These are phyloP conservation scores for Decapterus maruadsi DNA, from an alignment of 2,797 vertebrate species.

Conservation along the genomic window DNA sequence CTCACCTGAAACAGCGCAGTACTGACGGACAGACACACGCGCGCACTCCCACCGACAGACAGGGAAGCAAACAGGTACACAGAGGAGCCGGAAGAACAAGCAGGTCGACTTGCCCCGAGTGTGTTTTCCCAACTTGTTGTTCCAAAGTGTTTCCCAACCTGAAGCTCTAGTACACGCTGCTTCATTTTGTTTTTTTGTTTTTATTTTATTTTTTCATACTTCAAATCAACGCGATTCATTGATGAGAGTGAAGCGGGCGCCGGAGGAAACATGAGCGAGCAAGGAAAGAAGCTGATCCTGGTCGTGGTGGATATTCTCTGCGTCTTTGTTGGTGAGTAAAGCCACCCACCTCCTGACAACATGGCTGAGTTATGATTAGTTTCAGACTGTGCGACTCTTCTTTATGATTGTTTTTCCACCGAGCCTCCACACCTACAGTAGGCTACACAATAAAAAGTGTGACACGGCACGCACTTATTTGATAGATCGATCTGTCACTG, in stretches of 20 bases:
- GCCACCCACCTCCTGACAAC: slow-evolving; percentile 12
- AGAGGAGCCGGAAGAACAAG: slow-evolving; percentile 82
- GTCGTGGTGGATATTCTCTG: slow-evolving; percentile 92
- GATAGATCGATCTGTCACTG: background rate
- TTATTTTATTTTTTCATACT: background rate
- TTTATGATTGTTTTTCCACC: background rate
- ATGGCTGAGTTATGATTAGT: slow-evolving; percentile 43
- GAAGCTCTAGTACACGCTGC: background rate
- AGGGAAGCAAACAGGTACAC: slow-evolving; percentile 67
- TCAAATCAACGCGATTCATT: slow-evolving; percentile 9
- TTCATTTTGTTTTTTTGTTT: too few relatives aligned
- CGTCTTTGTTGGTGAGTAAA: slow-evolving; percentile 89
- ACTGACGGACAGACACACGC: background rate
- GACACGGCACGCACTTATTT: slow-evolving; percentile 13
- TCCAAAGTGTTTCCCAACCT: slow-evolving; percentile 3
- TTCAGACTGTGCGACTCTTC: background rate
- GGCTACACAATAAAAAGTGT: background rate
- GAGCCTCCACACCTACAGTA: too few relatives aligned
- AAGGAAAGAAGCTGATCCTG: slow-evolving; percentile 86
- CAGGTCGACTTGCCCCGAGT: slow-evolving; percentile 48
- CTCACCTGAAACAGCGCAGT: slow-evolving; percentile 65
- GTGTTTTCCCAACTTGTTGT: background rate
- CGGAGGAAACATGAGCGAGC: slow-evolving; percentile 79
- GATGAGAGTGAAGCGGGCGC: slow-evolving; percentile 39
- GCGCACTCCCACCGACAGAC: background rate